Evolutionary conservation across 2,888 invertebrate species (phyloP), one percentile per base, ranked within the genome.

Genomic region (Neoscelio sp.): DNA sequence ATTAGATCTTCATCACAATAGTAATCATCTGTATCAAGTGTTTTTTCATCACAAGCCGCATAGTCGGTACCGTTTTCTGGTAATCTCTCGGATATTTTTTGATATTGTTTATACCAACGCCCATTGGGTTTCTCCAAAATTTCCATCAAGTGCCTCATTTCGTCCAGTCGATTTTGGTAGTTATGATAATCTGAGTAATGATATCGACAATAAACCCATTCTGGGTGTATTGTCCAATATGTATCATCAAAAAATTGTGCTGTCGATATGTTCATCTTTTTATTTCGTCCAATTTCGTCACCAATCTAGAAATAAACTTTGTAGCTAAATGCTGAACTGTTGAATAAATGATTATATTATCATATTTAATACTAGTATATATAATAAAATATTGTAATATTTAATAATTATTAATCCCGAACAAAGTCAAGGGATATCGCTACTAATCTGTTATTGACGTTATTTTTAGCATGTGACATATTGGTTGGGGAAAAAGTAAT

Each of bases 121-220:
- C 94, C 95, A 52, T 92, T 90, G 1, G 90, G 90, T 12, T 89
- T 86, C 64, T 91, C 90, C 89, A 96, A 93, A 86, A 94, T 93
- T 0, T 92, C 7, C 4, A 97, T 91, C 87, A 97, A 97, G 83
- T 95, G 94, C 54, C 93, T 91, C 2, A 96, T 90, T 87, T 96
- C 96, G 0, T 93, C 92, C 90, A 97, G 96, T 0, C 95, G 93
- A n/a, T 92, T 93, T 5, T 92, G 91, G 73, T 95, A 95, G 85
- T 95, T 94, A 84, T 95, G 95, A 0, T 94, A 95, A 88, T 95
- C 95, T 56, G 95, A 91, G 86, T 96, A 96, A 87, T 96, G 96
- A 87, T 96, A 97, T 86, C 95, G 95, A 89, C 97, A 97, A 88
- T 97, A 97, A 0, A 96, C 95, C 97, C 97, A 97, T 85, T 96